Evolutionary conservation across 2,113 vertebrate genomes (phyloP), one percentile per base, ranked within the genome.

Genomic region (Crotalus helleri): DNA sequence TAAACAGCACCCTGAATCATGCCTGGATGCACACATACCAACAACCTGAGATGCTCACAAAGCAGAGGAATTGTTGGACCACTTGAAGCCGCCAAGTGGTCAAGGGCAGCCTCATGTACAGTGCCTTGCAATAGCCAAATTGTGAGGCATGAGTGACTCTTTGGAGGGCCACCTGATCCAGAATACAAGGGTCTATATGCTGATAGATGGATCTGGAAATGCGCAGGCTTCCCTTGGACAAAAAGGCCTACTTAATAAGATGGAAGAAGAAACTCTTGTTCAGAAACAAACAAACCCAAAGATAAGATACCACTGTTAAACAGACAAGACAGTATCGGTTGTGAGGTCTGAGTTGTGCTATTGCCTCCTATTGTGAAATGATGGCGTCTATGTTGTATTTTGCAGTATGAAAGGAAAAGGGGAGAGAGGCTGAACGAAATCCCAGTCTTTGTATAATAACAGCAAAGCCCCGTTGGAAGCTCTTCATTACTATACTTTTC

Each of bases 401-500:
- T 92, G 90, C 92, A 93, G 91, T 8, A 88, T 93, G 93, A 88
- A 91, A 90, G 94, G 89, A 92, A 46, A 58, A 29, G 26, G 53
- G 19, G 54, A 88, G 57, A 46, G 26, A 51, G 93, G 94, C 51
- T 69, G 94, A 96, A 97, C 95, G 93, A 88, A 95, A 94, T 91
- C 87, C 92, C 81, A 93, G 92, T 85, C 91, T 0, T 0, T 91
- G 64, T 86, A 51, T 90, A 92, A 95, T 93, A 96, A 95, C 94
- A 96, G 94, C 93, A 95, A 95, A 94, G 33, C 92, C 92, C 92
- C 13, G 26, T 13, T 46, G 91, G 91, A 94, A 97, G 94, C 93
- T 96, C 94, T 97, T 96, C 94, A 91, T 95, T 95, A 94, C 89
- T 54, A 61, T 94, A 95, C 93, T 96, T 95, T 96, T 96, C 95